Evolutionary conservation across 1,140 invertebrate species (phyloP).

Genomic region (Pogonus chalceus): DNA sequence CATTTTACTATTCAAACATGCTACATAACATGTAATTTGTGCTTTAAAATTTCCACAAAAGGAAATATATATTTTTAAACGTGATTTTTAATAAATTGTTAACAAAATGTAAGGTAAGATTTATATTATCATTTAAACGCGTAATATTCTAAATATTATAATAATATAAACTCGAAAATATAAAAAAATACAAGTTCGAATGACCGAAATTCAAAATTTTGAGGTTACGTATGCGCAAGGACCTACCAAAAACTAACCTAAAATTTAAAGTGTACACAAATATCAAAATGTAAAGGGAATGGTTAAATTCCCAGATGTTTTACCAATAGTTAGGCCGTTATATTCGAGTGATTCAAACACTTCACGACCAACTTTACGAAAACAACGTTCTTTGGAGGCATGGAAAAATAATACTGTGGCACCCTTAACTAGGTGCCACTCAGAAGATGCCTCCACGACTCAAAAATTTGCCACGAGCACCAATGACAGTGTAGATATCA

Average conservation of each 20-base stretch:
- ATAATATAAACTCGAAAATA: background rate
- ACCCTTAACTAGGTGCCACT: background rate
- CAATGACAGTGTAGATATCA: no score
- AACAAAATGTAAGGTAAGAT: no score
- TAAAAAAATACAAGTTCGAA: background rate
- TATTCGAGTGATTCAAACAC: background rate
- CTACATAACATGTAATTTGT: no score
- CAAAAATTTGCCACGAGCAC: background rate
- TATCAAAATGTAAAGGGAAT: background rate
- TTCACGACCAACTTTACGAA: background rate
- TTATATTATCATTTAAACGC: no score
- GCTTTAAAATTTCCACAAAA: no score
- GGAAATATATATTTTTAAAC: no score
- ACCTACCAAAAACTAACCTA: background rate
- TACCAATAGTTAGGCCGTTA: background rate
- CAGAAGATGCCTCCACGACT: background rate
- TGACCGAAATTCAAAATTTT: background rate
- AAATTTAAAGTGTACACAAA: no score
- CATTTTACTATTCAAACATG: no score
- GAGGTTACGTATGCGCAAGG: background rate
- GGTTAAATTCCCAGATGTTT: background rate
- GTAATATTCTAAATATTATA: background rate
- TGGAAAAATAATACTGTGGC: background rate
- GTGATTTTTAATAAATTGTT: no score
- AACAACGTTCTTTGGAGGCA: background rate